phyloP scores from a whole-genome alignment of 2,797 vertebrate species.

The Acipenser oxyrinchus region DNA sequence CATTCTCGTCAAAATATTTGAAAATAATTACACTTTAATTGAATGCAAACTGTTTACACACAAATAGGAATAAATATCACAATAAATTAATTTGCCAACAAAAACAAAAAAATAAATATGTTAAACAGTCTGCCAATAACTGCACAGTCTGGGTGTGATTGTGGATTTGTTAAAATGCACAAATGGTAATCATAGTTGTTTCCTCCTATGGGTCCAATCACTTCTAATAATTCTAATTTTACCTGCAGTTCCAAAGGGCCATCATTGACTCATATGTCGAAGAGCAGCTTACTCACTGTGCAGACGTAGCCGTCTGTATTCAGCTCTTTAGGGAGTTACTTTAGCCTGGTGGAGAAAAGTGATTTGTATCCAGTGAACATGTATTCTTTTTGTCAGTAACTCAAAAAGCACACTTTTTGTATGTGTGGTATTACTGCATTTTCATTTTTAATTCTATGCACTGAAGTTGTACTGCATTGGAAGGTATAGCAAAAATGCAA shows the following conservation, averaged over 20 bases:
- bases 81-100: too few relatives aligned
- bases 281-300: neutral
- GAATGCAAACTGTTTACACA: neutral
- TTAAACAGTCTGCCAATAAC: too few relatives aligned
- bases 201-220: slow-evolving; percentile 10
- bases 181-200: neutral
- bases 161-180: neutral
- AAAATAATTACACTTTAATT: slow-evolving; percentile 1
- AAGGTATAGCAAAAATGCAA: too few relatives aligned
- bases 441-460: neutral
- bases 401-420: neutral
- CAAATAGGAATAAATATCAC: too few relatives aligned
- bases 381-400: neutral
- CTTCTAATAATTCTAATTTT: slow-evolving; percentile 9
- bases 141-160: neutral
- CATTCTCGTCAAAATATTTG: neutral
- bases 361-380: slow-evolving; percentile 1
- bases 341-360: slow-evolving; percentile 4
- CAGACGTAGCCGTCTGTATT: slow-evolving; percentile 10
- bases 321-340: slow-evolving; percentile 8
- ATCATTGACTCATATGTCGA: neutral
- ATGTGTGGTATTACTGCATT: neutral
- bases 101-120: too few relatives aligned
- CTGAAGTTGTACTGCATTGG: too few relatives aligned
- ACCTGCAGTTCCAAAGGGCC: slow-evolving; percentile 4